Evolutionary conservation across 2,113 vertebrate genomes (phyloP), one percentile per base, ranked within the genome.

Genomic region (Smithornis capensis): DNA sequence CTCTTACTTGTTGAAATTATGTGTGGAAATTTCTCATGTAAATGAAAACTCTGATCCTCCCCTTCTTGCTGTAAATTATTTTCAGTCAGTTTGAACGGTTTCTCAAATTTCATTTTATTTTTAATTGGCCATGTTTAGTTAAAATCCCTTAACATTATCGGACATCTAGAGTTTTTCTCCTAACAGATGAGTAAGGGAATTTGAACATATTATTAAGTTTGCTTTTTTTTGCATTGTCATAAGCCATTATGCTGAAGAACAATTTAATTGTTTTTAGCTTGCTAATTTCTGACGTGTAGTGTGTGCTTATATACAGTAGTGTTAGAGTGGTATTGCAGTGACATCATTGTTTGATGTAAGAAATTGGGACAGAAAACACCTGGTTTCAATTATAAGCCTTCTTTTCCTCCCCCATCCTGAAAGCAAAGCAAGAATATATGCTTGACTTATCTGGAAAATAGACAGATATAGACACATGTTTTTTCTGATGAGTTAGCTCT

Each of bases 391-490:
- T 44, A 29, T 25, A 49, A 79, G n/a, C 9, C 21, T 37, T 37
- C 12, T 27, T 44, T 1, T 0, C 1, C 40, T 44, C 3, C 6
- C 2, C 7, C 19, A 5, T 70, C 10, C 12, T 65, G 63, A 74
- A 83, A 50, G 40, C 35, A 76, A 65, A 83, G 44, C 15, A 76
- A 37, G 47, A 74, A 73, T 65, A 67, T 86, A 49, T 24, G 27
- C 25, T 69, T 75, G 25, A 49, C 8, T 73, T 10, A 33, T 67
- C n/a, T 70, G 42, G 45, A 65, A 85, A 93, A 69, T 16, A 60
- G 33, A 13, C 44, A 76, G 7, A 49, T 68, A n/a, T n/a, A n/a
- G n/a, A n/a, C n/a, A 25, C 2, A 5, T 82, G 22, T 70, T 89
- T 55, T 59, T 74, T 64, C 53, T 76, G 45, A 19, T 40, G 21